A percentile compares a stretch with the other conserved stretches of the same genome.
Conservation (phyloP, 2,113 vertebrate species). For the Megaceryle torquata region DNA sequence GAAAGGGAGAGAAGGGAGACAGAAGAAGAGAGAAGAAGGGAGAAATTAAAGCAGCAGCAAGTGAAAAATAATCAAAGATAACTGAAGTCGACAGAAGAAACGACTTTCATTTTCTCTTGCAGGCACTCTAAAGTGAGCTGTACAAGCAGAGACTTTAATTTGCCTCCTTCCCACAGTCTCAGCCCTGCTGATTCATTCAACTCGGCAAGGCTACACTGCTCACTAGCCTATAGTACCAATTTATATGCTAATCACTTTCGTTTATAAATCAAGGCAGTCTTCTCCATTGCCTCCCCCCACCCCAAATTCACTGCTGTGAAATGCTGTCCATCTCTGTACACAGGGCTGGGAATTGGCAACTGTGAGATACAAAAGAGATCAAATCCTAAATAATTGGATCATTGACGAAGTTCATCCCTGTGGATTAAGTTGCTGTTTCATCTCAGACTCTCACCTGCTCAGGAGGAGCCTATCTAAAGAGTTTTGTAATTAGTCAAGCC, state of each 20-base stretch:
- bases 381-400: slow-evolving; percentile 60
- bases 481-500: neutral
- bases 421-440: slow-evolving; percentile 45
- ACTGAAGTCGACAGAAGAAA: slow-evolving; percentile 26
- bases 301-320: neutral
- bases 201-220: neutral
- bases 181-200: slow-evolving; percentile 11
- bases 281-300: neutral
- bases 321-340: neutral
- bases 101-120: slow-evolving; percentile 30
- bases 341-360: neutral
- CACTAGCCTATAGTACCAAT: slow-evolving; percentile 36
- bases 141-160: slow-evolving; percentile 21
- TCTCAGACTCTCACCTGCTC: slow-evolving; percentile 22
- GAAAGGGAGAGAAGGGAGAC: neutral
- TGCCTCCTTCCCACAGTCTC: slow-evolving; percentile 6
- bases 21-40: neutral
- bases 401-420: slow-evolving; percentile 7
- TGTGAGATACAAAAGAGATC: neutral
- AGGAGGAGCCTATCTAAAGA: neutral
- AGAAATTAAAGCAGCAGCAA: neutral
- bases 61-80: slow-evolving; percentile 29
- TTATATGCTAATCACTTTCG: slow-evolving; percentile 61
- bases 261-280: slow-evolving; percentile 52
- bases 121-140: neutral